phyloP scores from a whole-genome alignment of 2,113 vertebrate genomes.

The Cinclus cinclus region DNA sequence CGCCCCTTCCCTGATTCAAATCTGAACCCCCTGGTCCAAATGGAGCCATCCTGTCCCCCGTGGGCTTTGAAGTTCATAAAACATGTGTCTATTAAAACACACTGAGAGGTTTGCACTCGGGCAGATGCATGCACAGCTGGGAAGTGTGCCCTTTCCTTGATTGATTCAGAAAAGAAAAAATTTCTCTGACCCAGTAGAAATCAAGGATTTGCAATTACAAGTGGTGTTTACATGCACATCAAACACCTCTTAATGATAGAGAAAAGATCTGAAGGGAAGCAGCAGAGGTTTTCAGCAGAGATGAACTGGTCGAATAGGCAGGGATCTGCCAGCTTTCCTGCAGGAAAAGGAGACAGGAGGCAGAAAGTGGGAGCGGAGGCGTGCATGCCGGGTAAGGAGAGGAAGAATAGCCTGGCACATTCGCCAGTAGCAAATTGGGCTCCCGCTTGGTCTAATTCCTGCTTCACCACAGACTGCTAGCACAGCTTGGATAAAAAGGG shows the following conservation, averaged over 20 bases:
- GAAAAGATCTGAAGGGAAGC: not conserved
- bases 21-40: not conserved
- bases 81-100: not conserved
- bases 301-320: not conserved
- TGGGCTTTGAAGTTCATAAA: not conserved
- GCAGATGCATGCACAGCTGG: rapidly evolving
- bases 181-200: not conserved
- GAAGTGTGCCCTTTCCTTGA: not conserved
- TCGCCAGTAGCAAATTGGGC: slow-evolving; percentile 81
- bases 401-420: slow-evolving; percentile 72
- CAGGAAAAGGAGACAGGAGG: not conserved
- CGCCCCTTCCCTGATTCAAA: not conserved
- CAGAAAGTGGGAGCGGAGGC: not conserved
- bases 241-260: not conserved
- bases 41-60: not conserved
- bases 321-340: not conserved
- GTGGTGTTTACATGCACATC: not conserved
- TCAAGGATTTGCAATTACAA: not conserved
- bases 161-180: slow-evolving; percentile 10
- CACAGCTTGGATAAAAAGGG: slow-evolving; percentile 80
- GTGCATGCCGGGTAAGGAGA: slow-evolving; percentile 22
- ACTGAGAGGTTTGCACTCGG: not conserved
- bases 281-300: not conserved
- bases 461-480: slow-evolving; percentile 78
- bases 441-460: slow-evolving; percentile 89